These are phyloP conservation scores for Ceyx cyanopectus DNA, from an alignment of 2,113 vertebrate species.

Conservation along the genomic window DNA sequence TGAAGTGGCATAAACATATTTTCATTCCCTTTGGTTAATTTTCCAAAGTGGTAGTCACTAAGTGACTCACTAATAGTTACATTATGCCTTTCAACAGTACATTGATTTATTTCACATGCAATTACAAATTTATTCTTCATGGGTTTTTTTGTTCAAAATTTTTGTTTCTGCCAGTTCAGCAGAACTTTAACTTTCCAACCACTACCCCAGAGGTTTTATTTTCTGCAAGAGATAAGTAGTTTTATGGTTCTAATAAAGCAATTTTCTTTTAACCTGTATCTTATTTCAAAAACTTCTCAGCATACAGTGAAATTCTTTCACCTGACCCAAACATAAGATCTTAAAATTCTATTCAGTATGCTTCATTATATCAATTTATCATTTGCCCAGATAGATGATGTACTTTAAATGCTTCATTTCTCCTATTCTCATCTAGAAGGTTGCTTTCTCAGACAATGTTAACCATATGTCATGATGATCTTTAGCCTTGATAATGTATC, in stretches of 20 bases:
- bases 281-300: neutral
- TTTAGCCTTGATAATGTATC: neutral
- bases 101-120: constrained; percentile 15
- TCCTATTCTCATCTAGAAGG: neutral
- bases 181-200: neutral
- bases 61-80: constrained; percentile 29
- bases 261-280: neutral
- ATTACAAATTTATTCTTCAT: neutral
- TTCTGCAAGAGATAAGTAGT: neutral
- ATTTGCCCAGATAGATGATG: neutral
- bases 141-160: neutral
- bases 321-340: neutral
- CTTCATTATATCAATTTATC: neutral
- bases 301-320: neutral
- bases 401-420: neutral
- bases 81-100: constrained; percentile 9
- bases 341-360: neutral
- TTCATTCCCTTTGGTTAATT: constrained; percentile 18
- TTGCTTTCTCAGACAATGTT: neutral
- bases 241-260: neutral
- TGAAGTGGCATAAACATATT: neutral
- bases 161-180: neutral
- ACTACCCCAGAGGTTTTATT: neutral
- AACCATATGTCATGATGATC: neutral
- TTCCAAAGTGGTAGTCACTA: neutral